A percentile compares a stretch with the other conserved stretches of the same genome.
phyloP scores from a whole-genome alignment of 2,888 invertebrate genomes.

The Diogma glabrata region DNA sequence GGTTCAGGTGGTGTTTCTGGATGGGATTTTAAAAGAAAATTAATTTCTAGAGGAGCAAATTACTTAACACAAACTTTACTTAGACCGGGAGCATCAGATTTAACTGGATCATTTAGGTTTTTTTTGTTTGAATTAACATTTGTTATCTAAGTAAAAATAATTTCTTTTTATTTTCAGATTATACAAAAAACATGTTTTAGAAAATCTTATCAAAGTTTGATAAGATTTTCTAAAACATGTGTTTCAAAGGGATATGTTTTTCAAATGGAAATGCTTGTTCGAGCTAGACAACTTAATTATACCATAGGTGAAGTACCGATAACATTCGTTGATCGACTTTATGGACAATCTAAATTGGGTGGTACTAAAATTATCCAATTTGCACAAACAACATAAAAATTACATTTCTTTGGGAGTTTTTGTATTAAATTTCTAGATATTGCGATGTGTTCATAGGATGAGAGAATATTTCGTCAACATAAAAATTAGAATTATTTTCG shows the following conservation, averaged over 20 bases:
- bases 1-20: slow-evolving; percentile 96
- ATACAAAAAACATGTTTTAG: slow-evolving; percentile 81
- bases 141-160: too few relatives aligned
- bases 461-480: too few relatives aligned
- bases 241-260: slow-evolving; percentile 98
- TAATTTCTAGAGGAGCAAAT: slow-evolving; percentile 84
- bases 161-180: too few relatives aligned
- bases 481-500: too few relatives aligned
- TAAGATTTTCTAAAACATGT: too few relatives aligned
- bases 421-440: too few relatives aligned
- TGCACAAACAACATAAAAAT: too few relatives aligned
- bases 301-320: slow-evolving; percentile 93
- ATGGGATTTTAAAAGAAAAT: slow-evolving; percentile 93
- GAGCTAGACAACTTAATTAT: slow-evolving; percentile 77
- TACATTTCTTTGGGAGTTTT: too few relatives aligned
- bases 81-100: slow-evolving; percentile 86
- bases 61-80: slow-evolving; percentile 83
- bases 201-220: slow-evolving; percentile 71
- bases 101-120: slow-evolving; percentile 95
- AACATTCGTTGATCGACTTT: slow-evolving; percentile 95
- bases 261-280: slow-evolving; percentile 99
- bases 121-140: too few relatives aligned
- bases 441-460: too few relatives aligned
- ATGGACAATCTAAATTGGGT: slow-evolving; percentile 95
- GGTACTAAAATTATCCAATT: slow-evolving; percentile 92